Base-by-base conservation (phyloP, 2,888 invertebrate species). In the Baronia brevicornis region DNA sequence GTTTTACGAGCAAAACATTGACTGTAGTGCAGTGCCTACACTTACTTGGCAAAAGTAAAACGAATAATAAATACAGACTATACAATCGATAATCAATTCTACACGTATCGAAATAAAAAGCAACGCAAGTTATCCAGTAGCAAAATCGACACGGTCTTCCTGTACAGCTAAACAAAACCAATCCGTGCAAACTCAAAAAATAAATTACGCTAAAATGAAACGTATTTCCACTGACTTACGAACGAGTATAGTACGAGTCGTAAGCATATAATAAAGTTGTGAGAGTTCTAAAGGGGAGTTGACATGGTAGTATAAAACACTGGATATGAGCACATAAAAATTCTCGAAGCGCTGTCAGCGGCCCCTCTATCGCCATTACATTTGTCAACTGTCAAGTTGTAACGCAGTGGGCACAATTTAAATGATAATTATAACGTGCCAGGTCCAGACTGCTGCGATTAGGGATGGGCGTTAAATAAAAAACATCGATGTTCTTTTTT, bases 241-340 rank as follows among this genome's bases (percentile, higher is more conserved):
- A 44, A 17, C 36, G 33, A n/a, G 5, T 15, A n/a, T 21, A 8
- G 3, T 8, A 8, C 5, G 17, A 10, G 13, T n/a, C n/a, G n/a
- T n/a, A n/a, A 15, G 33, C 3, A 41, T 39, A 29, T 39, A 9
- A 20, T 48, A 59, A 57, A 42, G 15, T 57, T 45, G 64, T 39
- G 26, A 38, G 45, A 43, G 45, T 49, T 54, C 47, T 63, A 66
- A 72, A 73, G 67, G 69, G 71, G 70, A 71, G 65, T 58, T 71
- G 66, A 70, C 74, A 70, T 49, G 73, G 51, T 69, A 73, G 59
- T 78, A 75, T 78, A 78, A 77, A 78, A 77, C 67, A 66, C 61
- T 79, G 68, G 74, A 78, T 80, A 82, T 79, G 79, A 75, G 79
- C 57, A 64, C 74, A 80, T 80, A 82, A 80, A 82, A 82, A 82